Base-by-base conservation (phyloP, 2,113 vertebrate genomes). In the Eleginops maclovinus region DNA sequence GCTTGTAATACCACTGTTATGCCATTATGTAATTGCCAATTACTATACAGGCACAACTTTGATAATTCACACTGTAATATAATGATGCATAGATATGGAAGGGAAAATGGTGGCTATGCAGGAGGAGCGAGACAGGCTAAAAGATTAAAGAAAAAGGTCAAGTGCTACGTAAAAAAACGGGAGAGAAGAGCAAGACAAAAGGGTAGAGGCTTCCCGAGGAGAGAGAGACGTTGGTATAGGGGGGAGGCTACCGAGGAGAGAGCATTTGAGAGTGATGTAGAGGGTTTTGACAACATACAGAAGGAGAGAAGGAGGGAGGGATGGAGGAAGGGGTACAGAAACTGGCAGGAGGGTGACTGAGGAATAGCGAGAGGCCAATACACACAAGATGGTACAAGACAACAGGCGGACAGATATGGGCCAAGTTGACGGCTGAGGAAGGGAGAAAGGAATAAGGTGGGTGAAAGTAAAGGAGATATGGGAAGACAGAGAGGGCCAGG, bases 331-430 rank as follows among this genome's bases (percentile, higher is more conserved):
- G 77, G 75, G 53, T 65, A 67, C 59, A 69, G 79, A 56, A 72
- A 86, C 79, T 88, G 84, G 87, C 86, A 87, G 81, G 73, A 67
- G 67, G 67, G 70, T 24, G 43, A 87, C 80, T 62, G 77, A 89
- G 68, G 78, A 85, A 83, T 70, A 81, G 83, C 41, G 40, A 85
- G 83, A 86, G 71, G 79, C 85, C 84, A 66, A 79, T 77, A 78
- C 72, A 36, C 75, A 77, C 83, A 81, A 87, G 80, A 90, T 77
- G 87, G 76, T 81, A 87, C 75, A 59, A 86, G 85, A 90, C 88
- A 88, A 73, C 82, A 69, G 59, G 72, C 59, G 50, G 85, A 90
- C 80, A 90, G 91, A 90, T 82, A 83, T 88, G 81, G 85, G 84
- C 76, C 85, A 89, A 69, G 76, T 74, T 91, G 88, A 90, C 51